Percentiles rank a stretch among this genome's conserved stretches.
These are phyloP conservation scores for Drosophila yooni DNA, from an alignment of 2,888 invertebrate species.

Conservation along the genomic window DNA sequence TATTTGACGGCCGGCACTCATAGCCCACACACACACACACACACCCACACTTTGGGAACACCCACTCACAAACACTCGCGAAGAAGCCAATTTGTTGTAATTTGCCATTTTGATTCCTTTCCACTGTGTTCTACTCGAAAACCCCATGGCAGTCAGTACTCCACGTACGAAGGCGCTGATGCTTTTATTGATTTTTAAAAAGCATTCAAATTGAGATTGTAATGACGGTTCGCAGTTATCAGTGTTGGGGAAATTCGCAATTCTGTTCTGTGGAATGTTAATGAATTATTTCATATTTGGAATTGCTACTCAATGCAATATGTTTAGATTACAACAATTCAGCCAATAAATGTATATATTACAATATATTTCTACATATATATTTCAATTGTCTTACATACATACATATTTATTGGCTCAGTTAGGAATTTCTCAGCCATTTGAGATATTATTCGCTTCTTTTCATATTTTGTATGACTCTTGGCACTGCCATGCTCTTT, in stretches of 20 bases:
- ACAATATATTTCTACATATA: background rate
- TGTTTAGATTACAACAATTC: background rate
- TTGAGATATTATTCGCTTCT: slow-evolving; percentile 44
- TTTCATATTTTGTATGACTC: slow-evolving; percentile 54
- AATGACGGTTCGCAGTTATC: background rate
- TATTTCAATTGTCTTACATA: background rate
- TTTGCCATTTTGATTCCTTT: slow-evolving; percentile 35
- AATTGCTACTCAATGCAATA: background rate
- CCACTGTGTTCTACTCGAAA: background rate
- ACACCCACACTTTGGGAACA: background rate
- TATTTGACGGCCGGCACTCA: too few species aligned
- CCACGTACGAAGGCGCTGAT: background rate
- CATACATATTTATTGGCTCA: background rate
- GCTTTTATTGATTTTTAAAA: slow-evolving; percentile 3
- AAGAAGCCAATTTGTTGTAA: slow-evolving; percentile 55
- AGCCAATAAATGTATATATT: background rate
- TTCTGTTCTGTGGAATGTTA: background rate
- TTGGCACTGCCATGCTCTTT: slow-evolving; percentile 64
- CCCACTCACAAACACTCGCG: slow-evolving; percentile 4
- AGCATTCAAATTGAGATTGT: slow-evolving; percentile 10
- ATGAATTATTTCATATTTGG: background rate
- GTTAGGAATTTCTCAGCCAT: background rate
- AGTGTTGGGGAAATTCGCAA: background rate
- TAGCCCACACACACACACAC: slow-evolving; percentile 10
- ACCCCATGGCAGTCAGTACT: slow-evolving; percentile 3